Conservation (phyloP, 2,797 vertebrate species). For the Xyrichtys novacula region DNA sequence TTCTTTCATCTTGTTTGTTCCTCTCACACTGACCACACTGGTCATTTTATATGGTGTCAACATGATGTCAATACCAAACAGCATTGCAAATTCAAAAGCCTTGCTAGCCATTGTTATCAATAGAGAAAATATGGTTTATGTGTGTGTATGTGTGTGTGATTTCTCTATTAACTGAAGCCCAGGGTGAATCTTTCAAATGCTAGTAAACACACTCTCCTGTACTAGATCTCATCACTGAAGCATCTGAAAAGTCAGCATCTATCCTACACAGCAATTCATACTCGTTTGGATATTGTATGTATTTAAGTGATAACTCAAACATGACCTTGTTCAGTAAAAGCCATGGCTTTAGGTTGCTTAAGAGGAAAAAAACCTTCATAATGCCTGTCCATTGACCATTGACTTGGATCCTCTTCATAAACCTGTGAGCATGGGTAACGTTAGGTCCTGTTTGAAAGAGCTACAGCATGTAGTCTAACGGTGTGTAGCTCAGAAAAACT, state of each 20-base stretch:
- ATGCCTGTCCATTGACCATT: not conserved
- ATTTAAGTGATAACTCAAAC: not conserved
- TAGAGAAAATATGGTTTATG: no score
- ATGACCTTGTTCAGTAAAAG: not conserved
- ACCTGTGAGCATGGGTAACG: not conserved
- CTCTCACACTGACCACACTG: no score
- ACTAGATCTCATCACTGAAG: slow-evolving; percentile 40
- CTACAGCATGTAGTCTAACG: no score
- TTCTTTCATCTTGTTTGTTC: slow-evolving; percentile 8
- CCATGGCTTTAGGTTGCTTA: not conserved
- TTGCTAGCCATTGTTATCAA: not conserved
- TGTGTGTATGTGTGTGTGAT: slow-evolving; percentile 6
- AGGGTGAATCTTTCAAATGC: no score
- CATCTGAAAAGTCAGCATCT: slow-evolving; percentile 40
- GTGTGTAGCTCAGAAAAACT: no score
- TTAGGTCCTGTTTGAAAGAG: no score
- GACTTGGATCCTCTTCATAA: slow-evolving; percentile 9
- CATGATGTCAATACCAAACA: slow-evolving; percentile 8
- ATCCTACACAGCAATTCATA: slow-evolving; percentile 5
- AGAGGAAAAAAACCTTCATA: slow-evolving; percentile 8
- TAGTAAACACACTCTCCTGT: slow-evolving; percentile 14
- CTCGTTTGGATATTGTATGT: slow-evolving; percentile 5
- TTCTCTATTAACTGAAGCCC: not conserved
- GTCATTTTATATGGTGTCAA: slow-evolving; percentile 18
- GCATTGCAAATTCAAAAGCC: slow-evolving; percentile 17